Conservation (phyloP, 2,113 vertebrate species). For the Hemicordylus capensis region DNA sequence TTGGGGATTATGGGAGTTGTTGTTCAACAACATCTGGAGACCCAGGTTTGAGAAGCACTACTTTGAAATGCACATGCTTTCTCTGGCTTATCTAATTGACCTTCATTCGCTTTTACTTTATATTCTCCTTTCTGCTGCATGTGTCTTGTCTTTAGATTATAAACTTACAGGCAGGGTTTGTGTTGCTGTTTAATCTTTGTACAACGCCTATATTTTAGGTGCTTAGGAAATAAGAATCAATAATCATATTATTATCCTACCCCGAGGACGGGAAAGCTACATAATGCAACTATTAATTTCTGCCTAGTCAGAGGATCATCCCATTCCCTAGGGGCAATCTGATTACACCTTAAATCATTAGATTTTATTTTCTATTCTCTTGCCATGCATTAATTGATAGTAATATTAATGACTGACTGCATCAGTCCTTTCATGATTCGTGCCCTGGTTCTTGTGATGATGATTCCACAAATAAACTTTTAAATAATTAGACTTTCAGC, state of each 20-base stretch:
- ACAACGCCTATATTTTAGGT: no score
- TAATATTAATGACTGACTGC: conserved; percentile 64
- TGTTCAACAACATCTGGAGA: no score
- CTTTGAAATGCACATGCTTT: no score
- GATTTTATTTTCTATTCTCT: conserved; percentile 68
- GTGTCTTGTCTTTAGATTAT: no score
- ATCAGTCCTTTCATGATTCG: conserved; percentile 68
- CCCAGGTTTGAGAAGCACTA: no score
- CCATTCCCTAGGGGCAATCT: conserved; percentile 62
- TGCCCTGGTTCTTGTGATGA: conserved; percentile 65
- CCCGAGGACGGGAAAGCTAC: not conserved
- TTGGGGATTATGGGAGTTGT: no score
- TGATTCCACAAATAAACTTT: conserved; percentile 62
- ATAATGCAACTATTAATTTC: not conserved
- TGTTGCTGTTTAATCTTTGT: no score
- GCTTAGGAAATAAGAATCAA: no score
- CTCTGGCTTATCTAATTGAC: no score
- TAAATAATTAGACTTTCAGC: conserved; percentile 46
- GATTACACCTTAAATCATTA: conserved; percentile 69
- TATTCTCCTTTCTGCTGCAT: no score
- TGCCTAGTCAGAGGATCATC: not conserved
- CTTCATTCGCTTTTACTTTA: no score
- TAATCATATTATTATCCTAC: not conserved
- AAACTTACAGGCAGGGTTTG: no score
- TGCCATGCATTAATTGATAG: conserved; percentile 55